Percentiles rank a stretch among this genome's conserved stretches.
Conservation (phyloP, 2,797 vertebrate genomes). For the Nasua narica region DNA sequence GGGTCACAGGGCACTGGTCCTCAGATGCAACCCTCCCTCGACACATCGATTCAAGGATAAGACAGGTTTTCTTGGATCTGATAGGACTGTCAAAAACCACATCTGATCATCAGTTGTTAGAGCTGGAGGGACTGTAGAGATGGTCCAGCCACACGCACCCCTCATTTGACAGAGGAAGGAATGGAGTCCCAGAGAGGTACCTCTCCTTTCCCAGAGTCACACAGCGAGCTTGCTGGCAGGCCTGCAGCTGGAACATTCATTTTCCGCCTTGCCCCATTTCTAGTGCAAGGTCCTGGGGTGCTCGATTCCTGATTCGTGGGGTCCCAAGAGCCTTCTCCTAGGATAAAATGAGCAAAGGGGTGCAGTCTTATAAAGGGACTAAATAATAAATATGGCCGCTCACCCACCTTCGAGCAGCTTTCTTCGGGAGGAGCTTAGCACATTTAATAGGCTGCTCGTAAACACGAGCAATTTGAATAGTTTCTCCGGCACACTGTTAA, state of each 20-base stretch:
- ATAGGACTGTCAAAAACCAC: neutral
- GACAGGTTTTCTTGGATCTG: neutral
- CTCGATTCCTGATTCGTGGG: accelerated
- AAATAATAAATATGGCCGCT: neutral
- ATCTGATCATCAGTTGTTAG: neutral
- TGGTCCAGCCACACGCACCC: accelerated
- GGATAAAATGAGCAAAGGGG: neutral
- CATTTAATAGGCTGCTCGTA: conserved; percentile 50
- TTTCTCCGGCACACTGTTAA: conserved; percentile 39
- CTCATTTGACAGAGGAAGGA: neutral
- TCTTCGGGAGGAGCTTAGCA: neutral
- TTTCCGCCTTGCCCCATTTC: neutral
- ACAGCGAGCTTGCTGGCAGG: neutral
- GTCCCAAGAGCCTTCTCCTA: neutral
- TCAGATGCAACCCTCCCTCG: neutral
- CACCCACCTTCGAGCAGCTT: neutral
- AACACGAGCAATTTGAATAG: conserved; percentile 56
- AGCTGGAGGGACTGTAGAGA: neutral
- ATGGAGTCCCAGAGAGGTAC: neutral
- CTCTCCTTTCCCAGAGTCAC: neutral
- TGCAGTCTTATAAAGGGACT: neutral
- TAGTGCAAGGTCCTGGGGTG: neutral
- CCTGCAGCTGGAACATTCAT: accelerated
- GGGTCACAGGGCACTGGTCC: neutral
- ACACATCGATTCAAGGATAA: neutral